Percentiles rank a stretch among this genome's conserved stretches.
Conservation (phyloP, 2,888 invertebrate species). For the Taenaris catops region DNA sequence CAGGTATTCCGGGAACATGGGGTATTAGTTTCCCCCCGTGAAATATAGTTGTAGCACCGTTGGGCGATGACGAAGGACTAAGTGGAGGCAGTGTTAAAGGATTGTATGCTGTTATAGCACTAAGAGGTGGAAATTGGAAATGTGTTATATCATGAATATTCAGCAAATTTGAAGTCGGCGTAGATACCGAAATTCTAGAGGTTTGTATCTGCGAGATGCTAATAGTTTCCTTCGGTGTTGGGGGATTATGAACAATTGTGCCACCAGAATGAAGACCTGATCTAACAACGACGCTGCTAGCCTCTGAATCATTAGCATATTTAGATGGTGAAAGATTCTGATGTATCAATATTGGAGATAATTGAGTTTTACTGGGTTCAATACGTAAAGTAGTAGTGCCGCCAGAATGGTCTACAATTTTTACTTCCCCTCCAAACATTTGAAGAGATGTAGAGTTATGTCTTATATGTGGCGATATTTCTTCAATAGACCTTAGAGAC, state of each 20-base stretch:
- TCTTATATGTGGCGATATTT: slow-evolving; percentile 78
- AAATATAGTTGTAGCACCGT: slow-evolving; percentile 81
- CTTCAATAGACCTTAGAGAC: slow-evolving; percentile 76
- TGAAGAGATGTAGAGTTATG: slow-evolving; percentile 78
- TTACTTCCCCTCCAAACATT: slow-evolving; percentile 89
- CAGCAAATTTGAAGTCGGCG: slow-evolving; percentile 70
- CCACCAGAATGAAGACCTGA: slow-evolving; percentile 92
- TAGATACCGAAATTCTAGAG: slow-evolving; percentile 78
- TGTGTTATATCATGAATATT: slow-evolving; percentile 72
- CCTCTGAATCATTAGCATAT: slow-evolving; percentile 65
- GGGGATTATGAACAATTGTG: slow-evolving; percentile 84
- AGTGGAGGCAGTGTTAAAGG: slow-evolving; percentile 83
- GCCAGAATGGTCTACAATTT: slow-evolving; percentile 84
- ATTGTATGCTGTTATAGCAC: slow-evolving; percentile 85
- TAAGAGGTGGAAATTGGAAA: slow-evolving; percentile 84
- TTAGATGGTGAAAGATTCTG: slow-evolving; percentile 70
- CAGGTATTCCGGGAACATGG: slow-evolving; percentile 93
- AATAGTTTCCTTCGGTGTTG: slow-evolving; percentile 67
- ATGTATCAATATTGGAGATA: slow-evolving; percentile 78
- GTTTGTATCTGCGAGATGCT: slow-evolving; percentile 67
- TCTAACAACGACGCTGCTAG: slow-evolving; percentile 87
- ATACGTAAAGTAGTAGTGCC: slow-evolving; percentile 85
- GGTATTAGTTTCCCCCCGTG: slow-evolving; percentile 89
- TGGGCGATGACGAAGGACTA: slow-evolving; percentile 64
- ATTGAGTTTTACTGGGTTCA: slow-evolving; percentile 80